Evolutionary conservation across 2,888 invertebrate genomes (phyloP).

Genomic region (Periphyllus acericola): DNA sequence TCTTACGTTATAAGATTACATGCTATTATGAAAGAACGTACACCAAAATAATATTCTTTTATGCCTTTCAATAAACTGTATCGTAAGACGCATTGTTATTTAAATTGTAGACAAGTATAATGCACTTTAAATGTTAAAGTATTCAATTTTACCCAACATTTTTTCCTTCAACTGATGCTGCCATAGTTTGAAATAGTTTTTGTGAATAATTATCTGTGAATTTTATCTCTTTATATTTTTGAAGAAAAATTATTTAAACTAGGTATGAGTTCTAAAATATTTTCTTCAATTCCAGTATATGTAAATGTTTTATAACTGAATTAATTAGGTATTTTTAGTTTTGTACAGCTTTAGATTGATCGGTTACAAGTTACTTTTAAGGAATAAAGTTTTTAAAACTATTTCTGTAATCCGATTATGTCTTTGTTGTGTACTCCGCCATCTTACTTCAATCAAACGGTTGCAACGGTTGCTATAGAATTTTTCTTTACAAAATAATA

Average conservation of each 20-base stretch:
- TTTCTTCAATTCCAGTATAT: background rate
- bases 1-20: background rate
- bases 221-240: background rate
- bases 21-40: background rate
- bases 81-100: constrained; percentile 6
- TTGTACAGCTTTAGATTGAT: background rate
- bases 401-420: constrained; percentile 3
- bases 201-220: too few relatives aligned
- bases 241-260: background rate
- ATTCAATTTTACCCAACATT: background rate
- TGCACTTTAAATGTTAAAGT: background rate
- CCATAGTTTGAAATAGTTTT: background rate
- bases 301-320: background rate
- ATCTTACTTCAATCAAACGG: background rate
- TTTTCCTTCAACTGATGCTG: background rate
- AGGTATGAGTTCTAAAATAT: background rate
- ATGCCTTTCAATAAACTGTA: background rate
- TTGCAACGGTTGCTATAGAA: background rate
- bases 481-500: background rate
- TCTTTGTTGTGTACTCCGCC: background rate
- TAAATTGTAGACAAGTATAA: background rate
- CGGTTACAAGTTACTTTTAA: background rate
- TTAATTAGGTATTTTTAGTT: background rate
- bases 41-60: constrained; percentile 1
- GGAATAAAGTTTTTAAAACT: background rate